Evolutionary conservation across 2,113 vertebrate species (phyloP).

Genomic region (Rhinoderma darwinii): DNA sequence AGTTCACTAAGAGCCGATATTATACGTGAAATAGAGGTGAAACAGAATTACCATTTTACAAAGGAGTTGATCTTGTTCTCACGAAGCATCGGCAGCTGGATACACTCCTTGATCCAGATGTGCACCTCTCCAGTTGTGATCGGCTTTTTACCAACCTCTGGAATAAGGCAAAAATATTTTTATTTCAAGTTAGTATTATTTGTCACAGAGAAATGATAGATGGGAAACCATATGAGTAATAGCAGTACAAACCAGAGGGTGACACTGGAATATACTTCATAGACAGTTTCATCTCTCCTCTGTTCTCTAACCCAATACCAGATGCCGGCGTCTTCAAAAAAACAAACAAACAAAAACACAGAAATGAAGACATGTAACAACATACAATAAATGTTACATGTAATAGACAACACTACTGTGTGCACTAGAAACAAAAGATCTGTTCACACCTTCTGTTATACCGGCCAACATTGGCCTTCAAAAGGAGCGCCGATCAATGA

Average conservation of each 20-base stretch:
- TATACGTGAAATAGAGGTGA: background rate
- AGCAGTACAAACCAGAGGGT: slow-evolving; percentile 73
- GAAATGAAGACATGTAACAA: background rate
- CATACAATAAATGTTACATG: background rate
- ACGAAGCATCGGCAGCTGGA: slow-evolving; percentile 79
- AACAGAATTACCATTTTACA: slow-evolving; percentile 86
- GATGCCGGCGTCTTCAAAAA: slow-evolving; percentile 66
- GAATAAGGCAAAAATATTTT: slow-evolving; percentile 23
- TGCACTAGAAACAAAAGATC: too few relatives aligned
- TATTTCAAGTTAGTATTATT: background rate
- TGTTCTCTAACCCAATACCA: slow-evolving; percentile 71
- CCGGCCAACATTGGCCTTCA: too few relatives aligned
- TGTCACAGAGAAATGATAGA: background rate
- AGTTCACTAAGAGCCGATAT: background rate
- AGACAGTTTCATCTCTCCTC: slow-evolving; percentile 86
- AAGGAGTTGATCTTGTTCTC: slow-evolving; percentile 85
- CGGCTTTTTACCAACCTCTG: slow-evolving; percentile 75
- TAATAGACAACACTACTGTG: background rate
- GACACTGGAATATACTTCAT: slow-evolving; percentile 83
- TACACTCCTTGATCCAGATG: slow-evolving; percentile 95
- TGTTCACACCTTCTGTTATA: too few relatives aligned
- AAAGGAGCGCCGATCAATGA: too few relatives aligned
- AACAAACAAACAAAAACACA: background rate
- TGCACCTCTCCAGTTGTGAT: slow-evolving; percentile 83
- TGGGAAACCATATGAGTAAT: background rate